Evolutionary conservation across 2,888 invertebrate genomes (phyloP).

Genomic region (Cerastoderma edule): DNA sequence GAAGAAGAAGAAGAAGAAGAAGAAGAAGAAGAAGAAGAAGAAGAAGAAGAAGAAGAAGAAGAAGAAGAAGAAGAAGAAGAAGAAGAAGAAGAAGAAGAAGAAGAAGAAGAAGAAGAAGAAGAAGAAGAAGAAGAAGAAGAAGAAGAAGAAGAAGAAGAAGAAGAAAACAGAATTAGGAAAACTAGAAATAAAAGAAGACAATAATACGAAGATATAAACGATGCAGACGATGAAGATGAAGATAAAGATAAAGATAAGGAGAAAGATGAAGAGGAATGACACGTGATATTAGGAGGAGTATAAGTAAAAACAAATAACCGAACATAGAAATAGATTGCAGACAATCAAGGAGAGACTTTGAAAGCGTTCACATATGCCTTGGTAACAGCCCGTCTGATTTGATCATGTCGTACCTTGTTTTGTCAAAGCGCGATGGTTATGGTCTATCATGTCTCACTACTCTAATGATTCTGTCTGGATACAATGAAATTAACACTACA

Average conservation of each 20-base stretch:
- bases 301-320: constrained; percentile 9
- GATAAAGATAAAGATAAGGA: constrained; percentile 26
- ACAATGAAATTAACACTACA: too few species aligned
- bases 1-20: constrained; percentile 14
- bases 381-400: too few species aligned
- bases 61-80: constrained; percentile 34
- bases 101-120: constrained; percentile 25
- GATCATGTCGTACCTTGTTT: too few species aligned
- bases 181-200: constrained; percentile 15
- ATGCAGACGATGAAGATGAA: constrained; percentile 24
- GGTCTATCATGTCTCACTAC: too few species aligned
- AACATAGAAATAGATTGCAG: too few species aligned
- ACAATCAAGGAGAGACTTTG: too few species aligned
- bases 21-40: constrained; percentile 32
- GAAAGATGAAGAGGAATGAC: constrained; percentile 21
- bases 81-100: constrained; percentile 19
- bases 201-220: constrained; percentile 19
- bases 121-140: constrained; percentile 29
- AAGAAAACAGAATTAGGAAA: constrained; percentile 23
- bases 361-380: too few species aligned
- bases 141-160: constrained; percentile 30
- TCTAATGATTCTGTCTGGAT: too few species aligned
- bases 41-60: constrained; percentile 26
- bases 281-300: constrained; percentile 14
- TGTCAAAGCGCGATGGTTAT: too few species aligned